phyloP scores from a whole-genome alignment of 2,888 invertebrate species.

The Iselma pallidipennis region DNA sequence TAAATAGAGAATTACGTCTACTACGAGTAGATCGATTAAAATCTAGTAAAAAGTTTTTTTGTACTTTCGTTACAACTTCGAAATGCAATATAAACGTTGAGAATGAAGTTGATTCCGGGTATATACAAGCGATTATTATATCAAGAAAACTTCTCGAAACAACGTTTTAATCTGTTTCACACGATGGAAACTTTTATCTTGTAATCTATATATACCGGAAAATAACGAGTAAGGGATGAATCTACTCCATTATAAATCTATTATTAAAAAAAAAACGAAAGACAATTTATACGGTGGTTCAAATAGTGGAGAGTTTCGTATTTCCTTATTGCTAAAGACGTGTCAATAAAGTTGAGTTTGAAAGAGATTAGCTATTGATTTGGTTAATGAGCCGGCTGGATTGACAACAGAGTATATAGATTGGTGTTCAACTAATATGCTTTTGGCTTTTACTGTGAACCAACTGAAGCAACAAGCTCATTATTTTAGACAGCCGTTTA shows the following conservation, averaged over 20 bases:
- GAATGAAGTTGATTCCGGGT: no score
- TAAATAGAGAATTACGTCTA: neutral
- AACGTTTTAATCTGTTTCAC: no score
- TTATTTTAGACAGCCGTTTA: conserved; percentile 17
- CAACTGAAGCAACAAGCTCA: conserved; percentile 16
- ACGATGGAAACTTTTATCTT: neutral
- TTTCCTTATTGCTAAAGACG: neutral
- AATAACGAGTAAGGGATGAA: neutral
- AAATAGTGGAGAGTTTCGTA: neutral
- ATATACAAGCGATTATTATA: neutral
- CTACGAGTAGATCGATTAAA: no score
- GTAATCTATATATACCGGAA: neutral
- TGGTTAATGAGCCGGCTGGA: conserved; percentile 12
- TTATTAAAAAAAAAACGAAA: neutral
- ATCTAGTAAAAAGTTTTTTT: no score
- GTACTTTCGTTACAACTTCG: neutral
- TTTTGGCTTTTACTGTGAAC: neutral
- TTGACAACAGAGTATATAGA: conserved; percentile 2
- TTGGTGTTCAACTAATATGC: neutral
- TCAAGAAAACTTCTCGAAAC: neutral
- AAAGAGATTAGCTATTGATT: conserved; percentile 16
- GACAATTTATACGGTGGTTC: neutral
- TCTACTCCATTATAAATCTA: neutral
- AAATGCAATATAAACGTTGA: neutral
- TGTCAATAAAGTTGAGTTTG: neutral